A percentile compares a stretch with the other conserved stretches of the same genome.
Evolutionary conservation across 1,140 invertebrate species (phyloP).

Genomic region (Sinella curviseta): DNA sequence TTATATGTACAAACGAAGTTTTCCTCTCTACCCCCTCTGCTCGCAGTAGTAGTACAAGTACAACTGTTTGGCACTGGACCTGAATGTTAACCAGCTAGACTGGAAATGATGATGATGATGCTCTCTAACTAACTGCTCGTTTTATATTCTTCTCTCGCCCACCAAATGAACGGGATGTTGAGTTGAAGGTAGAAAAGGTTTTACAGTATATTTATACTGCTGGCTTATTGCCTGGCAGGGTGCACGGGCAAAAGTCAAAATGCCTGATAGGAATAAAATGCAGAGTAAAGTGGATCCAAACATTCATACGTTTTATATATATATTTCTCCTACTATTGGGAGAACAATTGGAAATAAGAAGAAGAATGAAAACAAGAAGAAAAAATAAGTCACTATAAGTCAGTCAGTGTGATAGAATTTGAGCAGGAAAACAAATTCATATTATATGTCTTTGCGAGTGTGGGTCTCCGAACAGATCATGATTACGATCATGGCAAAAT

Average conservation of each 20-base stretch:
- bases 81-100: conserved; percentile 17
- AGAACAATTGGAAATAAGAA: too few species aligned
- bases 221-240: too few species aligned
- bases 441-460: too few species aligned
- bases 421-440: too few species aligned
- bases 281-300: too few species aligned
- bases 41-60: not conserved
- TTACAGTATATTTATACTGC: not conserved
- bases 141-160: conserved; percentile 4
- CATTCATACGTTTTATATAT: too few species aligned
- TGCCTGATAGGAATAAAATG: not conserved
- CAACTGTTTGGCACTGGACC: conserved; percentile 21
- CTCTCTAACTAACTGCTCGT: not conserved
- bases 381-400: too few species aligned
- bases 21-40: not conserved
- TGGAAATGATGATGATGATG: not conserved
- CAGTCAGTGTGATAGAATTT: too few species aligned
- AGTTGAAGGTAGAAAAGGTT: not conserved
- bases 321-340: too few species aligned
- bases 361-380: too few species aligned
- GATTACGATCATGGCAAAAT: not conserved
- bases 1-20: too few species aligned
- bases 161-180: conserved; percentile 14
- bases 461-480: not conserved
- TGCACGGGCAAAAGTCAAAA: too few species aligned